Percentiles rank a stretch among this genome's conserved stretches.
Conservation (phyloP, 2,113 vertebrate species). For the Seriola rivoliana region DNA sequence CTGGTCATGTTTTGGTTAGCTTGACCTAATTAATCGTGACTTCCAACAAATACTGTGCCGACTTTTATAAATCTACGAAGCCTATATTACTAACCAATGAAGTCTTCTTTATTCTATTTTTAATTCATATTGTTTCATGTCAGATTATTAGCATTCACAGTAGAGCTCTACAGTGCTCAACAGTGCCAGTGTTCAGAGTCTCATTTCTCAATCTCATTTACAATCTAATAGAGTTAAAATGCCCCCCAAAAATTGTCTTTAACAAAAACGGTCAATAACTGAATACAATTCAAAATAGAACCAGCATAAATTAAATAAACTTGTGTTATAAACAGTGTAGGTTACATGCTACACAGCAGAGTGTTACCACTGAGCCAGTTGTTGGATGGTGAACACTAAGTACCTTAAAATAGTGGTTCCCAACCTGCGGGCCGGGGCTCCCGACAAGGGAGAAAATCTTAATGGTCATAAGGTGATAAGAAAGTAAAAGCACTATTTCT, state of each 20-base stretch:
- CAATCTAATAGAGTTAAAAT: too few species aligned
- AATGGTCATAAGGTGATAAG: background rate
- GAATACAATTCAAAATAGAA: background rate
- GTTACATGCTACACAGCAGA: background rate
- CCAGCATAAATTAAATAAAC: background rate
- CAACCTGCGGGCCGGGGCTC: too few species aligned
- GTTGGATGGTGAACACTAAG: constrained; percentile 19
- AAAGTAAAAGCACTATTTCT: too few species aligned
- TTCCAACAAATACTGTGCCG: too few species aligned
- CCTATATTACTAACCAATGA: background rate
- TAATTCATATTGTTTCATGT: background rate
- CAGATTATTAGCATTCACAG: constrained; percentile 1
- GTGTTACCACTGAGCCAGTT: constrained; percentile 15
- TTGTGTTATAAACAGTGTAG: background rate
- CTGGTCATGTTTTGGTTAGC: background rate
- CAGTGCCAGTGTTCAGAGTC: background rate
- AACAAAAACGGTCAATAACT: too few species aligned
- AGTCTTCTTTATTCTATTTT: background rate
- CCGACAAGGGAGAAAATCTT: background rate
- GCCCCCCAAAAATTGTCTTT: too few species aligned
- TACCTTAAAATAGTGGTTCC: background rate
- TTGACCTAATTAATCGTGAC: background rate
- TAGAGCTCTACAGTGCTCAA: background rate
- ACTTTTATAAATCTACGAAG: too few species aligned
- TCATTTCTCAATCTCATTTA: background rate